Evolutionary conservation across 2,888 invertebrate species (phyloP), one percentile per base, ranked within the genome.

Genomic region (Anoplius nigerrimus): DNA sequence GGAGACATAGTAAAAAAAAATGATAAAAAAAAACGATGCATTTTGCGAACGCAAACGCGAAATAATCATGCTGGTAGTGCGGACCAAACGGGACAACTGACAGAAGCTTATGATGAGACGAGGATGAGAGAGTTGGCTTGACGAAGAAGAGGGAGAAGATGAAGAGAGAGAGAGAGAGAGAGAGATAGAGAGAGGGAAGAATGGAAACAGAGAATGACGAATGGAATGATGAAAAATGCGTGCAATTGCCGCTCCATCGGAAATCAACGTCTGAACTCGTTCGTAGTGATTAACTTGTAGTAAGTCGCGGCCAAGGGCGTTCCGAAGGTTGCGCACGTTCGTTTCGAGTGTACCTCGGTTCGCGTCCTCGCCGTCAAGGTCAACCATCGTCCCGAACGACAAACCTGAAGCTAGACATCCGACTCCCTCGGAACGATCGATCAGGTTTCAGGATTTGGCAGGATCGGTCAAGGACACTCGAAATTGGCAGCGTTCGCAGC

Each of bases 1-100:
- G 71, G 64, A 66, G 73, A 69, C 70, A 71, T 80, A 81, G 81
- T 75, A 81, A 79, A 70, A 71, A 81, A 80, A 82, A 76, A 81
- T 79, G 69, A 76, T 56, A 81, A 80, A 82, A 76, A 81, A 80
- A 71, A 76, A 61, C 82, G 76, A 83, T 79, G 82, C 82, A 79
- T 83, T 84, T 83, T 83, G 81, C 80, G 76, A 79, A 76, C 81
- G 81, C 78, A 78, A 80, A 79, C 81, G 78, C 18, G 43, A 79
- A 82, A 79, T 78, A 80, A 78, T 82, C 81, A 85, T 84, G 86
- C 84, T 87, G 87, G 87, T 87, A 87, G 87, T 86, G 87, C 80
- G 87, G 87, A 87, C 87, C 87, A 87, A 87, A 79, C 76, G 85
- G 84, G 82, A 87, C 86, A 86, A 81, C 84, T 81, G 84, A 82